A percentile compares a stretch with the other conserved stretches of the same genome.
Evolutionary conservation across 2,888 invertebrate genomes (phyloP).

Genomic region (Omphaloscelis lunosa): DNA sequence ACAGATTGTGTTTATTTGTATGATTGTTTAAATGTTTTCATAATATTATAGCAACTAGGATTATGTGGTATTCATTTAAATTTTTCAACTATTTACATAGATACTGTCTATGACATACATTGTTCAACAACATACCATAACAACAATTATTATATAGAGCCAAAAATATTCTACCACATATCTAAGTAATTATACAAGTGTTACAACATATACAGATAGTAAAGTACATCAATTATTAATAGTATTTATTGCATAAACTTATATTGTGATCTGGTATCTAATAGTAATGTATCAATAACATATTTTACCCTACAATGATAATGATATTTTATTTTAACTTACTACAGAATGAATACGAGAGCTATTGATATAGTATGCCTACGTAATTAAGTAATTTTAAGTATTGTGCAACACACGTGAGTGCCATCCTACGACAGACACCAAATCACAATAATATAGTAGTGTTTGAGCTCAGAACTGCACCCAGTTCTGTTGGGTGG

Average conservation of each 20-base stretch:
- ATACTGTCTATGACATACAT: slow-evolving; percentile 83
- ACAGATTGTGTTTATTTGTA: slow-evolving; percentile 73
- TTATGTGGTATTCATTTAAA: slow-evolving; percentile 53
- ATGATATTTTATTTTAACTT: slow-evolving; percentile 64
- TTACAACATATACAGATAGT: slow-evolving; percentile 87
- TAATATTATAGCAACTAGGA: slow-evolving; percentile 61
- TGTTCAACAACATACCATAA: slow-evolving; percentile 82
- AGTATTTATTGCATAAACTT: slow-evolving; percentile 73
- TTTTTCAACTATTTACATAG: slow-evolving; percentile 83
- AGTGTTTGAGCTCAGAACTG: slow-evolving; percentile 81
- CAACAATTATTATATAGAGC: slow-evolving; percentile 81
- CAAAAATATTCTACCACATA: slow-evolving; percentile 74
- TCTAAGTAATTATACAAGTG: slow-evolving; percentile 76
- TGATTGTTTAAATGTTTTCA: slow-evolving; percentile 44
- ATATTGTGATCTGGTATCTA: slow-evolving; percentile 80
- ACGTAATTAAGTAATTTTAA: slow-evolving; percentile 84
- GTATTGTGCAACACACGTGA: slow-evolving; percentile 84
- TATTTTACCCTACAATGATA: slow-evolving; percentile 60
- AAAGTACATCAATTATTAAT: slow-evolving; percentile 74
- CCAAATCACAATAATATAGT: slow-evolving; percentile 78
- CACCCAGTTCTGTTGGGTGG: slow-evolving; percentile 88
- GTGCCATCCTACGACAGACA: slow-evolving; percentile 74
- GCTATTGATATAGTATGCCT: slow-evolving; percentile 74
- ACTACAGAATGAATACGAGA: slow-evolving; percentile 67
- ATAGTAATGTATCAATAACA: slow-evolving; percentile 55